Evolutionary conservation across 2,797 vertebrate species (phyloP), one percentile per base, ranked within the genome.

Genomic region (Dendrocincla fuliginosa): DNA sequence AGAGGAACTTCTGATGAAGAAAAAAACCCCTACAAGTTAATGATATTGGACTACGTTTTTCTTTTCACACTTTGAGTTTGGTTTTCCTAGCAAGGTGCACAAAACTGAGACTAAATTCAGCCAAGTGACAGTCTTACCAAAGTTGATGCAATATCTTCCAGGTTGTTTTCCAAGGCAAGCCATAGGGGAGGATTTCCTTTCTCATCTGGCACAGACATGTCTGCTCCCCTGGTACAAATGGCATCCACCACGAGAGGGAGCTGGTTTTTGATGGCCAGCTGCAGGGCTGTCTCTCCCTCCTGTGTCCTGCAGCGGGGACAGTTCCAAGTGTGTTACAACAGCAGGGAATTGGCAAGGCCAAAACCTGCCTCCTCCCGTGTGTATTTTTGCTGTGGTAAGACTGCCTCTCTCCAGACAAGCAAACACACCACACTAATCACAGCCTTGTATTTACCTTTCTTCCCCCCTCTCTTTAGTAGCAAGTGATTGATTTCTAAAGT

Each of bases 131-230:
- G 19, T 47, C 92, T 98, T 95, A 99, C 99, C 99, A 99, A 97
- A 28, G 99, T 99, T 13, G 99, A 99, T 11, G 99, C 99, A 13
- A 99, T 99, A 93, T 99, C 99, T 92, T 99, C 99, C 91, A 99
- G 97, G 64, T 98, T 98, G 39, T 97, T 99, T 74, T 98, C 98
- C 78, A 99, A 97, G 12, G 99, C 99, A 2, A 99, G 98, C 99
- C 99, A 99, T 42, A 99, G 95, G 0, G 99, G 99, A 71, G 99
- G 99, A 95, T 99, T 98, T 33, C 99, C 99, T 82, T 98, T 99
- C 88, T 99, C 99, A 52, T 99, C 98, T 1, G 98, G 98, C 92
- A 99, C 99, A 4, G 99, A 99, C 99, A 99, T 99, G 93, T 99
- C 99, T 1, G 99, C 99, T 90, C 99, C 99, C 70, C 99, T 98